Evolutionary conservation across 2,888 invertebrate species (phyloP).

Genomic region (Lypha dubia): DNA sequence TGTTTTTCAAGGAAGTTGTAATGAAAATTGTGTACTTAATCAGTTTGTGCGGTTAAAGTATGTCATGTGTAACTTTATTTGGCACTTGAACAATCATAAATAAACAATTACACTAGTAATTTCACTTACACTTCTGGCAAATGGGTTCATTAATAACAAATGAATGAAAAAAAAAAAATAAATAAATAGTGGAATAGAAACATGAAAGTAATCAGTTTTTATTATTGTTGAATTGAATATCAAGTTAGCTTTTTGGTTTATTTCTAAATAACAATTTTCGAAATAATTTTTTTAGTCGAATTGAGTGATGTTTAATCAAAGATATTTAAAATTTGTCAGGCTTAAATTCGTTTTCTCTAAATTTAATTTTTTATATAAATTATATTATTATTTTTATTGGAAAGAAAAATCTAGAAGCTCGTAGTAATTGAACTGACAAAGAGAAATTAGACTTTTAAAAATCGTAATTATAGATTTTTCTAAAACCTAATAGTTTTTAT

Average conservation of each 20-base stretch:
- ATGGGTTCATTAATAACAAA: conserved; percentile 71
- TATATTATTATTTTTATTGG: too few relatives aligned
- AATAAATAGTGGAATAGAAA: too few relatives aligned
- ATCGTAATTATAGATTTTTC: too few relatives aligned
- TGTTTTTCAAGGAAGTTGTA: background rate
- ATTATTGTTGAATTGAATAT: conserved; percentile 13
- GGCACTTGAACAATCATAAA: conserved; percentile 81
- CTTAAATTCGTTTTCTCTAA: too few relatives aligned
- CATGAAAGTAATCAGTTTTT: background rate
- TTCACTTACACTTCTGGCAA: conserved; percentile 63
- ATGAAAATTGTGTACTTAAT: background rate
- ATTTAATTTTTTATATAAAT: too few relatives aligned
- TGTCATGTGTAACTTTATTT: conserved; percentile 80
- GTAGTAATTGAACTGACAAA: too few relatives aligned
- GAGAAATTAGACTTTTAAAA: too few relatives aligned
- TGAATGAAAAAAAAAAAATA: conserved; percentile 31
- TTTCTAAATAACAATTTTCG: background rate
- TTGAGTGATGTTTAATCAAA: too few relatives aligned
- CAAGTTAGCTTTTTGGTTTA: background rate
- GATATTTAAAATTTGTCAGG: too few relatives aligned
- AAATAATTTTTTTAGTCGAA: too few relatives aligned
- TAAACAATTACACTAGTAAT: conserved; percentile 80
- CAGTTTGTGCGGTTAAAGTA: conserved; percentile 52
- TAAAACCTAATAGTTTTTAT: too few relatives aligned
- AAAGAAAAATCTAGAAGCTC: too few relatives aligned